phyloP scores from a whole-genome alignment of 2,888 invertebrate species.

The Scaptodrosophila latifasciaeformis region DNA sequence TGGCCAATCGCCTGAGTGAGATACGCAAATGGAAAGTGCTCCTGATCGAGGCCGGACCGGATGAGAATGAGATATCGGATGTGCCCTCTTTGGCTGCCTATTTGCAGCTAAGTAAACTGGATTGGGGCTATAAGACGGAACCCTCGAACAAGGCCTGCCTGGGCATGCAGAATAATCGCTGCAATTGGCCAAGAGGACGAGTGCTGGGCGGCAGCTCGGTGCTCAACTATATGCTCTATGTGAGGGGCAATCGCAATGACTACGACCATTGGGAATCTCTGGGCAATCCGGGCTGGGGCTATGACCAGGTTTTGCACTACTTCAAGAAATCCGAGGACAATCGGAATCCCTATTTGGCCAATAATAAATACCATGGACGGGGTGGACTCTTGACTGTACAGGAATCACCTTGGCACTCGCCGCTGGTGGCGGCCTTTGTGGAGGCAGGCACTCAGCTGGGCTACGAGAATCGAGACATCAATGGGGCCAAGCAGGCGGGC shows the following conservation, averaged over 20 bases:
- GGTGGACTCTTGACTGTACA: conserved; percentile 87
- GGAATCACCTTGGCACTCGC: conserved; percentile 90
- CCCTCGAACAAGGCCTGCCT: conserved; percentile 87
- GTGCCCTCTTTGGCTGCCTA: conserved; percentile 91
- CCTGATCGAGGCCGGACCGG: conserved; percentile 88
- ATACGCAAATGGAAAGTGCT: conserved; percentile 85
- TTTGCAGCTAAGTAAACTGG: conserved; percentile 88
- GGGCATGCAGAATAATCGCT: conserved; percentile 87
- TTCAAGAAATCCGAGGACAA: conserved; percentile 94
- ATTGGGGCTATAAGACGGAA: conserved; percentile 93
- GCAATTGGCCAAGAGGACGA: conserved; percentile 93
- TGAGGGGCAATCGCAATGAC: conserved; percentile 88
- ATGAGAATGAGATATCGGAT: conserved; percentile 91
- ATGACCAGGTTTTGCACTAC: conserved; percentile 87
- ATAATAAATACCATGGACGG: conserved; percentile 80
- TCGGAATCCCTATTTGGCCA: conserved; percentile 86
- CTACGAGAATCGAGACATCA: conserved; percentile 88
- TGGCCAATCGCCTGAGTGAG: conserved; percentile 88
- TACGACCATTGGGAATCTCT: conserved; percentile 91
- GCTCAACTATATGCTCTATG: conserved; percentile 93
- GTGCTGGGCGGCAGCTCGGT: conserved; percentile 92
- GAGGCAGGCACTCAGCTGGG: conserved; percentile 89
- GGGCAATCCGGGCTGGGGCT: conserved; percentile 93
- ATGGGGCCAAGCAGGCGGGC: conserved; percentile 86
- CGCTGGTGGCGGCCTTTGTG: conserved; percentile 87